Evolutionary conservation across 2,797 vertebrate genomes (phyloP).

Genomic region (Poeciliopsis turneri): DNA sequence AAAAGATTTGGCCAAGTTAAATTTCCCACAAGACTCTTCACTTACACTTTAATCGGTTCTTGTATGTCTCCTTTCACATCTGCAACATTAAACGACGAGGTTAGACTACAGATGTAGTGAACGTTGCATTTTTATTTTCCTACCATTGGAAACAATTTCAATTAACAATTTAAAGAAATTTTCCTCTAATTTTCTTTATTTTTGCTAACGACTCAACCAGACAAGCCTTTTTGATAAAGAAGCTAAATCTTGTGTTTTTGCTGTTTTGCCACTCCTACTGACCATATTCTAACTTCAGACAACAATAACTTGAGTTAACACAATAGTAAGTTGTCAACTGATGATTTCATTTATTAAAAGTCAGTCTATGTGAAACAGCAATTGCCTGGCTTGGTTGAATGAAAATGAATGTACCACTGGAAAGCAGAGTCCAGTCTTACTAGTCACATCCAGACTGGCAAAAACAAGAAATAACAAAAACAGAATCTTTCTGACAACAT

Average conservation of each 20-base stretch:
- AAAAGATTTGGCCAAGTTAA: conserved; percentile 32
- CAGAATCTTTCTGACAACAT: neutral
- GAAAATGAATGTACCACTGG: neutral
- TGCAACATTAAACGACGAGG: conserved; percentile 7
- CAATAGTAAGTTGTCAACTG: neutral
- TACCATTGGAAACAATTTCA: conserved; percentile 30
- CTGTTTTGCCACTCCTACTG: neutral
- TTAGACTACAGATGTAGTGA: conserved; percentile 14
- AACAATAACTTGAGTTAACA: neutral
- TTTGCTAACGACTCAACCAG: conserved; percentile 26
- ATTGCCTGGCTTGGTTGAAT: neutral
- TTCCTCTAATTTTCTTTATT: conserved; percentile 13
- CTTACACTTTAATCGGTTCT: conserved; percentile 12
- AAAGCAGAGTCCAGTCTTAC: neutral
- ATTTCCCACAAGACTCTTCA: conserved; percentile 20
- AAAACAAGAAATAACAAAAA: neutral
- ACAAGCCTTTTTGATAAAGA: conserved; percentile 40
- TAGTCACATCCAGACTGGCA: neutral
- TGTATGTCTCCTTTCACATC: neutral
- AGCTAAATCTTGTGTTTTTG: conserved; percentile 30
- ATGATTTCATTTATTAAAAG: neutral
- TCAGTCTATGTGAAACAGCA: neutral
- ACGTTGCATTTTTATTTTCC: conserved; percentile 26
- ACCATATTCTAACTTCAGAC: neutral
- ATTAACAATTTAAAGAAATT: conserved; percentile 3